phyloP scores from a whole-genome alignment of 2,888 invertebrate genomes.

The Ashinkailepas kermadecensis region DNA sequence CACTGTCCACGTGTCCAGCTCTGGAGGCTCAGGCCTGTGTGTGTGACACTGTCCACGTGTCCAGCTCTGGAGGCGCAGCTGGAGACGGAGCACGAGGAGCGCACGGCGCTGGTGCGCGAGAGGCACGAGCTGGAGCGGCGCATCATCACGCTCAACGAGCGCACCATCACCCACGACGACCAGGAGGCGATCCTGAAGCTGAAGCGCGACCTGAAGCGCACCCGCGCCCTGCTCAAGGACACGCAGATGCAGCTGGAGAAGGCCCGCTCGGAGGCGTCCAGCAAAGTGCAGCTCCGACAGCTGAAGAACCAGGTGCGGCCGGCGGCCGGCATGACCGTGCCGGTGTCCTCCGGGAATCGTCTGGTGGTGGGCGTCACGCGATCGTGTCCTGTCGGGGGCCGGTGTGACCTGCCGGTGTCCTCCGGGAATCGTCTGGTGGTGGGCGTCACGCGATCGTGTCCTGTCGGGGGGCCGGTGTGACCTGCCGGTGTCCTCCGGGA shows the following conservation, averaged over 20 bases:
- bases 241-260: conserved; percentile 86
- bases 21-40: not conserved
- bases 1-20: not conserved
- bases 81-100: conserved; percentile 87
- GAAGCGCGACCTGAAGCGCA: conserved; percentile 77
- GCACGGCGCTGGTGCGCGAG: conserved; percentile 74
- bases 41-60: conserved; percentile 30
- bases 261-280: conserved; percentile 75
- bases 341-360: no score
- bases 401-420: no score
- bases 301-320: conserved; percentile 59
- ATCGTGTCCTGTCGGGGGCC: no score
- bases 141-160: conserved; percentile 55
- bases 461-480: no score
- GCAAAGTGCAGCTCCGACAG: conserved; percentile 66
- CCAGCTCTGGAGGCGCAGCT: conserved; percentile 79
- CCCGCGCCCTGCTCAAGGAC: conserved; percentile 80
- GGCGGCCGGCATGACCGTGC: not conserved
- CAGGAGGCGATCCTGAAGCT: conserved; percentile 65
- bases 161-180: conserved; percentile 50
- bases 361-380: no score
- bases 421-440: no score
- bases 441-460: no score
- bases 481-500: no score
- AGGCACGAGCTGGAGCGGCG: conserved; percentile 86